Conservation (phyloP, 2,113 vertebrate species). For the Campylomormyrus numenius region DNA sequence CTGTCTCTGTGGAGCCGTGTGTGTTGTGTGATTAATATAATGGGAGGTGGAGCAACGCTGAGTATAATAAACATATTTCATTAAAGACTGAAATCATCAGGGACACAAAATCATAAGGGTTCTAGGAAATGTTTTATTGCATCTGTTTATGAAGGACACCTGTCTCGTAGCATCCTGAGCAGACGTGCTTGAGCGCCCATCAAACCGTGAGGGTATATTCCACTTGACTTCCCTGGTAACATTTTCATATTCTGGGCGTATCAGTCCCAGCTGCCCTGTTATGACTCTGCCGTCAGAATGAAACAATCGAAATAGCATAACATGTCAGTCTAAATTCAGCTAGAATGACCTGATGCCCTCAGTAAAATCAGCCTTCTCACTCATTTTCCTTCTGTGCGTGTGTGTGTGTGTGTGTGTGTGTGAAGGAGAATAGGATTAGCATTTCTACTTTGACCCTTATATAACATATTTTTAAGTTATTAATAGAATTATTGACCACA, state of each 20-base stretch:
- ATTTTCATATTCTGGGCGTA: neutral
- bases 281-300: neutral
- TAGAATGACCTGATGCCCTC: neutral
- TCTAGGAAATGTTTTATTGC: neutral
- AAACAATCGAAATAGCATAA: neutral
- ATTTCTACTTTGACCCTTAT: neutral
- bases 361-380: neutral
- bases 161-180: neutral
- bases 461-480: neutral
- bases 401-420: neutral
- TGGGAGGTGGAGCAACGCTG: neutral
- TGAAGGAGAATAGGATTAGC: neutral
- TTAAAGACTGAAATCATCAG: neutral
- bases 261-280: neutral
- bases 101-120: neutral
- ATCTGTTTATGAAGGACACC: neutral
- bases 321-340: slow-evolving; percentile 8
- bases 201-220: neutral
- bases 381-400: neutral
- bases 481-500: neutral
- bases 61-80: neutral
- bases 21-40: neutral
- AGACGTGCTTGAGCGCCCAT: neutral
- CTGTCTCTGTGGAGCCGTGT: neutral
- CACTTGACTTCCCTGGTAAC: too few species aligned